Conservation (phyloP, 35 echinoderm and acorn worm species). For the Acanthaster planci region DNA sequence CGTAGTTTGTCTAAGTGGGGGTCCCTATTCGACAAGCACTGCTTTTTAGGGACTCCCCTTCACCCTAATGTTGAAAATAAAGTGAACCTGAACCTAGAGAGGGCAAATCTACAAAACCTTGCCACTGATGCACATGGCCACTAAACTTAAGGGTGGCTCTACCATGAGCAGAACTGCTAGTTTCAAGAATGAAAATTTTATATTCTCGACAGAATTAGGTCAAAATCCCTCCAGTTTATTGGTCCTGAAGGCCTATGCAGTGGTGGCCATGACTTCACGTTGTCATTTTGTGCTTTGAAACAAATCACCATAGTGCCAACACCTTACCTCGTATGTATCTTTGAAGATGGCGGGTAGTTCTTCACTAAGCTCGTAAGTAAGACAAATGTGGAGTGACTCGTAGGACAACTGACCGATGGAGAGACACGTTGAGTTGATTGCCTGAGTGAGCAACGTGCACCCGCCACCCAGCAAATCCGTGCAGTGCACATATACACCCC, state of each 20-base stretch:
- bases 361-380: conserved; percentile 19
- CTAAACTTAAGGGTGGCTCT: too few relatives aligned
- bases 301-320: background rate
- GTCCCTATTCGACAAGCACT: too few relatives aligned
- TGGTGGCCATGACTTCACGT: background rate
- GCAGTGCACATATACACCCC: background rate
- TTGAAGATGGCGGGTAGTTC: conserved; percentile 8
- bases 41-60: too few relatives aligned
- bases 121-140: too few relatives aligned
- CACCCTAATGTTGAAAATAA: too few relatives aligned
- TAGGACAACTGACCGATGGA: conserved; percentile 30
- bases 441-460: background rate
- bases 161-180: too few relatives aligned
- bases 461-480: background rate
- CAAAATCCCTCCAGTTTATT: background rate
- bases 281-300: background rate
- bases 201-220: too few relatives aligned
- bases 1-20: too few relatives aligned
- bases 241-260: background rate
- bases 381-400: conserved; percentile 28
- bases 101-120: too few relatives aligned
- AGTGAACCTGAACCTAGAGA: too few relatives aligned
- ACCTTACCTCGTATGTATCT: conserved; percentile 32
- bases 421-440: conserved; percentile 48
- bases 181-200: too few relatives aligned